Evolutionary conservation across 2,888 invertebrate genomes (phyloP).

Genomic region (Cancer borealis): DNA sequence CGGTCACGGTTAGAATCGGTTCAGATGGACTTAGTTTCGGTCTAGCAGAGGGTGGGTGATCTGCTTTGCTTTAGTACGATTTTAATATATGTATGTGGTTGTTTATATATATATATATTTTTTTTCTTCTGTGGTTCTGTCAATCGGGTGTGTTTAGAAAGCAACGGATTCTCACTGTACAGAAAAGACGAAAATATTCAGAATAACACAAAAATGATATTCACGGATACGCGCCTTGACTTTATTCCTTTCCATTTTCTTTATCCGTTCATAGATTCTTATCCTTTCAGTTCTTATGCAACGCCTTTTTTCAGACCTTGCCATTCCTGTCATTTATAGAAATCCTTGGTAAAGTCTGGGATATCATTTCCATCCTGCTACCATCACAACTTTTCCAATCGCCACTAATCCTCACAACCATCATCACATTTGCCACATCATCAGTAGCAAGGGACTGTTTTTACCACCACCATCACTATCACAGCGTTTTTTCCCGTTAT

Average conservation of each 20-base stretch:
- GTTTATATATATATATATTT: too few species aligned
- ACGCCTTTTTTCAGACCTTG: neutral
- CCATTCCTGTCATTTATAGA: neutral
- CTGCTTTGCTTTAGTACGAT: neutral
- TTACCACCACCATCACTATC: neutral
- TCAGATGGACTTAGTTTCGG: slow-evolving; percentile 28
- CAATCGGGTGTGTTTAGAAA: neutral
- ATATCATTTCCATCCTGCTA: neutral
- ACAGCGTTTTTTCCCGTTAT: neutral
- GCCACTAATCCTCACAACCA: neutral
- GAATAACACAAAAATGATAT: neutral
- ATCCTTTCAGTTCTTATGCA: neutral
- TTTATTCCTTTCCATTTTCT: neutral
- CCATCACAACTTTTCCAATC: neutral
- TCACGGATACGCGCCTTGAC: neutral
- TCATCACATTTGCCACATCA: slow-evolving; percentile 13
- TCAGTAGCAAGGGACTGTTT: neutral
- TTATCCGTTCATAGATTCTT: neutral
- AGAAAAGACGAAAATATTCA: neutral
- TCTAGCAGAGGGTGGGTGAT: neutral
- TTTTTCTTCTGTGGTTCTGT: too few species aligned
- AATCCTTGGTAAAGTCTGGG: neutral
- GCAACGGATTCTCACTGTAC: neutral
- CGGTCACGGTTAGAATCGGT: slow-evolving; percentile 26
- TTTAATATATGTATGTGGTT: too few species aligned